These are phyloP conservation scores for Mustelus asterias DNA, from an alignment of 2,113 vertebrate genomes.

Conservation along the genomic window DNA sequence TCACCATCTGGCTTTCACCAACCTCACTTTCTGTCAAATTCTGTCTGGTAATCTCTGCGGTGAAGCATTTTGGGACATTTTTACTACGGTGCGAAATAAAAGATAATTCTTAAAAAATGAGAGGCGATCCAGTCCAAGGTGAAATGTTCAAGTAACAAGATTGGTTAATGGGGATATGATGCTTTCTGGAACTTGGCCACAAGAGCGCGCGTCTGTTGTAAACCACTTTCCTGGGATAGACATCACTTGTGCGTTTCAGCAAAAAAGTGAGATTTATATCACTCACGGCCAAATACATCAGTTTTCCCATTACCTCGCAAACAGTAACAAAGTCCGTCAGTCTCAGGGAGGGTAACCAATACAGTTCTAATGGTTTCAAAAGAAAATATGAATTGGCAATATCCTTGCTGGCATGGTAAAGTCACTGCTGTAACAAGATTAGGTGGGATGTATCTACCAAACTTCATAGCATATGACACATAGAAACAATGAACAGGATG, in stretches of 20 bases:
- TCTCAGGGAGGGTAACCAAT: too few species aligned
- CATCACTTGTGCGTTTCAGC: background rate
- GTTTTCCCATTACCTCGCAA: accelerated
- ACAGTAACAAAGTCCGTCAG: background rate
- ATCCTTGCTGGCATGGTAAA: background rate
- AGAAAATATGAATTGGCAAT: background rate
- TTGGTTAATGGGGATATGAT: background rate
- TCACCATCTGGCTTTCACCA: too few species aligned
- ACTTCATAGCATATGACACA: too few species aligned
- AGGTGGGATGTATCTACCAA: background rate
- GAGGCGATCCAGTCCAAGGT: background rate
- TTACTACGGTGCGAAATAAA: background rate
- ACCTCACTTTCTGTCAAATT: too few species aligned
- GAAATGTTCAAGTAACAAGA: background rate
- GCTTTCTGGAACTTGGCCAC: background rate
- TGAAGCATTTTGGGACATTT: too few species aligned
- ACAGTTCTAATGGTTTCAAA: too few species aligned
- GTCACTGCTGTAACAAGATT: background rate
- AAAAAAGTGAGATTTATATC: background rate
- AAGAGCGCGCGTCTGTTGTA: background rate
- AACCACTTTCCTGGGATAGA: background rate
- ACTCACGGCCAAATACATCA: background rate
- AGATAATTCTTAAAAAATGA: background rate
- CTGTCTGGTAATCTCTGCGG: too few species aligned
- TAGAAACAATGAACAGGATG: too few species aligned